Conservation (phyloP, 2,113 vertebrate species). For the Eurypyga helias region DNA sequence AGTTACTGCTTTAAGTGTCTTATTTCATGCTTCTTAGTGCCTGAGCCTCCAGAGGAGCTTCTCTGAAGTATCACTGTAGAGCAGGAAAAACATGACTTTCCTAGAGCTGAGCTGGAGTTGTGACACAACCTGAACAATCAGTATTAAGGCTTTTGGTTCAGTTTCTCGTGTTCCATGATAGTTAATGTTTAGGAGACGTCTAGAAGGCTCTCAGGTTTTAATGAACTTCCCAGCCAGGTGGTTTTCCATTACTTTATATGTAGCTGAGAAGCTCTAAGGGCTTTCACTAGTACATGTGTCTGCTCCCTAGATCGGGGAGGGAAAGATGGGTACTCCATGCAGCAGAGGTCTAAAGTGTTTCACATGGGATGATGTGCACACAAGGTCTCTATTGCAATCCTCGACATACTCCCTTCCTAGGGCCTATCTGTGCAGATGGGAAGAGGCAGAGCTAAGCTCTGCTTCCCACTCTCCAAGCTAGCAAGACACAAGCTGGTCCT, state of each 20-base stretch:
- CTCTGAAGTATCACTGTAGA: neutral
- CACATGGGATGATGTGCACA: neutral
- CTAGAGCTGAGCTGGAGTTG: neutral
- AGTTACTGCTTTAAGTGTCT: neutral
- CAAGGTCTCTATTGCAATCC: neutral
- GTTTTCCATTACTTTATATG: neutral
- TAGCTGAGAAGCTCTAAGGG: neutral
- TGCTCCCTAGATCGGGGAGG: neutral
- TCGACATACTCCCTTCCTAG: neutral
- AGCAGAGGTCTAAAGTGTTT: neutral
- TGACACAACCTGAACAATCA: neutral
- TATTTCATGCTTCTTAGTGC: constrained; percentile 1
- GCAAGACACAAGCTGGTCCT: neutral
- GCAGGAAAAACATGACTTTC: neutral
- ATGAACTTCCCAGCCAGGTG: neutral
- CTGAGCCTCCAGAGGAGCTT: neutral
- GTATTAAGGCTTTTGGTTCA: neutral
- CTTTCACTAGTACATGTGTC: neutral
- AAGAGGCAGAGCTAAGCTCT: neutral
- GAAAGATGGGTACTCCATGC: neutral
- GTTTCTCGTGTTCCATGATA: neutral
- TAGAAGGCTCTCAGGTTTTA: neutral
- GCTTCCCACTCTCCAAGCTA: neutral
- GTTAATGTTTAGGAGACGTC: neutral
- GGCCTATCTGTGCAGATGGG: neutral